phyloP scores from a whole-genome alignment of 2,113 vertebrate genomes.

The Python bivittatus region DNA sequence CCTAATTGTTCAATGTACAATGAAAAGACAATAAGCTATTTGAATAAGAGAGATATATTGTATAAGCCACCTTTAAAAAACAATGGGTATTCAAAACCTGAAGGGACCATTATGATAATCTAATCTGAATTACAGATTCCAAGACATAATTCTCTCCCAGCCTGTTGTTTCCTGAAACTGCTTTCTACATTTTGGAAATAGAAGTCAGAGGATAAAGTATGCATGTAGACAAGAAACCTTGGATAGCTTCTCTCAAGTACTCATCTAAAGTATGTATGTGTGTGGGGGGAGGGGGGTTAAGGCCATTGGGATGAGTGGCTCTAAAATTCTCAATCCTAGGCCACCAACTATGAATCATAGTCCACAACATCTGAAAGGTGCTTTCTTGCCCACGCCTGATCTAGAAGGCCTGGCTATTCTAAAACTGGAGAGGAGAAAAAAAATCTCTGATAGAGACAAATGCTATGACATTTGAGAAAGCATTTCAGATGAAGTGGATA shows the following conservation, averaged over 20 bases:
- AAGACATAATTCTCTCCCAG: neutral
- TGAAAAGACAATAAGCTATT: neutral
- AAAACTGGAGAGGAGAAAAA: neutral
- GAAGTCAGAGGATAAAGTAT: neutral
- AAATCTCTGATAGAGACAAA: neutral
- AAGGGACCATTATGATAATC: conserved; percentile 16
- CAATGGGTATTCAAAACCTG: neutral
- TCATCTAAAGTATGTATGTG: neutral
- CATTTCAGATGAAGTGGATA: neutral
- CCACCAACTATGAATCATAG: neutral
- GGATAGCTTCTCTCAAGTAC: neutral
- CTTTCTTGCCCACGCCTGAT: neutral
- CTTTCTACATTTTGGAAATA: neutral
- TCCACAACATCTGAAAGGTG: neutral
- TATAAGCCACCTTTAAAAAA: neutral
- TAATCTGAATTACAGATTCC: neutral
- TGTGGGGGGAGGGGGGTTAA: too few relatives aligned
- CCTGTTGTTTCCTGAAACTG: neutral
- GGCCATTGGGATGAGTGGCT: neutral
- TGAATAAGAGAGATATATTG: neutral
- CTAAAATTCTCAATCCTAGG: neutral
- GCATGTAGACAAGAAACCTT: neutral
- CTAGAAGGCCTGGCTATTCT: neutral
- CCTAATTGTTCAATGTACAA: neutral
- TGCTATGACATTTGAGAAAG: neutral